Percentiles rank a stretch among this genome's conserved stretches.
Conservation (phyloP, 1,140 invertebrate genomes). For the Coptotermes formosanus region DNA sequence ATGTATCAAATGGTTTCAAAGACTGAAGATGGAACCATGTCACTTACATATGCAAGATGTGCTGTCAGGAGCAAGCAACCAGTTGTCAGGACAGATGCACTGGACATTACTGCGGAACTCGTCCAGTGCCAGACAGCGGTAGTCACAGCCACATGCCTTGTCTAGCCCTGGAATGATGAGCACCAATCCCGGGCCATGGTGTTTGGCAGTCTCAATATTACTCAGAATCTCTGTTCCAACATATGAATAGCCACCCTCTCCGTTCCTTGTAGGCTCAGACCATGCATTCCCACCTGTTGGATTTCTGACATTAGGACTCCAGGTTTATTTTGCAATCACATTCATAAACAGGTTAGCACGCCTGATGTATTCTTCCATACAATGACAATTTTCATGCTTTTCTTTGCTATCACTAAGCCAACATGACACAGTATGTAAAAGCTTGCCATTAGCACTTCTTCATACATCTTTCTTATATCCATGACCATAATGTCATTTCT, state of each 20-base stretch:
- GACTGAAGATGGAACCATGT: neutral
- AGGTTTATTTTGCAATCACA: too few relatives aligned
- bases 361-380: too few relatives aligned
- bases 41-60: conserved; percentile 55
- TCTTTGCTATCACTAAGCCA: too few relatives aligned
- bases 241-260: conserved; percentile 79
- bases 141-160: conserved; percentile 76
- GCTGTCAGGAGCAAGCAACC: conserved; percentile 60
- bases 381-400: too few relatives aligned
- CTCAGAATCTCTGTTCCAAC: conserved; percentile 53
- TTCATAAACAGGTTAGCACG: too few relatives aligned
- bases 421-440: too few relatives aligned
- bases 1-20: neutral
- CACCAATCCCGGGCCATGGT: conserved; percentile 51
- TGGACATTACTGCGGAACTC: conserved; percentile 65
- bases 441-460: too few relatives aligned
- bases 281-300: conserved; percentile 14
- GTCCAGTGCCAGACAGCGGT: conserved; percentile 77
- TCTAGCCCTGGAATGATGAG: conserved; percentile 59
- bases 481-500: too few relatives aligned
- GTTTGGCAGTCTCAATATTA: conserved; percentile 52
- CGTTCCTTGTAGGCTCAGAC: conserved; percentile 41
- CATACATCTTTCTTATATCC: too few relatives aligned
- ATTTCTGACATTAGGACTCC: too few relatives aligned
- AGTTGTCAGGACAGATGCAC: conserved; percentile 78